Evolutionary conservation across 30 jellyfish, hydroid and myxozoan species (phyloP).

Genomic region (Nemopilema nomurai): DNA sequence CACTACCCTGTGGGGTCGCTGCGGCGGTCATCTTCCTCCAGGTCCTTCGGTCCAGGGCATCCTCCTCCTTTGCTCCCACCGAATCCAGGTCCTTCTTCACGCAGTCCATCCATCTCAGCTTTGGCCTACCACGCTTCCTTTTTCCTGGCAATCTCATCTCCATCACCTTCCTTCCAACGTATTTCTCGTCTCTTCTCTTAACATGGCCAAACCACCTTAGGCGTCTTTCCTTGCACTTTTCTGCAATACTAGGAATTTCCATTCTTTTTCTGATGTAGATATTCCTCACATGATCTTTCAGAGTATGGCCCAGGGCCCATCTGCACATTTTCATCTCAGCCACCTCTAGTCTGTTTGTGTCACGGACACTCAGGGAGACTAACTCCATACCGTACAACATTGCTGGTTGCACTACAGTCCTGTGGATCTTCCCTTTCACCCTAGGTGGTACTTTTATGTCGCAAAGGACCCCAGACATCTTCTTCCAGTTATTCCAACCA

Average conservation of each 20-base stretch:
- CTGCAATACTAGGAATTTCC: background rate
- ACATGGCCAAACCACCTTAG: slow-evolving; percentile 35
- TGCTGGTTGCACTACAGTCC: slow-evolving; percentile 21
- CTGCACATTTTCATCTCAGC: slow-evolving; percentile 32
- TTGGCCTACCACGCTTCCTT: background rate
- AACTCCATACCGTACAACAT: slow-evolving; percentile 42
- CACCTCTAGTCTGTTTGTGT: slow-evolving; percentile 9
- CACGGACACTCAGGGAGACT: slow-evolving; percentile 18
- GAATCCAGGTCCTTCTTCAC: background rate
- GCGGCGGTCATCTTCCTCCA: background rate
- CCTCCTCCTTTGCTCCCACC: background rate
- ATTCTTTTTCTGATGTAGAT: background rate
- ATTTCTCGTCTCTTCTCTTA: slow-evolving; percentile 15
- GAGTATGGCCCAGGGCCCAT: slow-evolving; percentile 19
- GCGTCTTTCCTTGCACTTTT: slow-evolving; percentile 1
- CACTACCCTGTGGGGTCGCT: background rate
- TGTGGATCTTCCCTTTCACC: slow-evolving; percentile 13
- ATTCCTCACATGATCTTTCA: slow-evolving; percentile 16
- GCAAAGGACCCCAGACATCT: slow-evolving; percentile 17
- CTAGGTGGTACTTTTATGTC: slow-evolving; percentile 13
- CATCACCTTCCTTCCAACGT: slow-evolving; percentile 26
- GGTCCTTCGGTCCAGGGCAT: background rate
- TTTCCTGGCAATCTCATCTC: slow-evolving; percentile 7
- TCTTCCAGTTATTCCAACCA: slow-evolving; percentile 26
- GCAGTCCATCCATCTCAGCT: background rate